Evolutionary conservation across 2,113 vertebrate genomes (phyloP).

Genomic region (Grammomys dolichurus): DNA sequence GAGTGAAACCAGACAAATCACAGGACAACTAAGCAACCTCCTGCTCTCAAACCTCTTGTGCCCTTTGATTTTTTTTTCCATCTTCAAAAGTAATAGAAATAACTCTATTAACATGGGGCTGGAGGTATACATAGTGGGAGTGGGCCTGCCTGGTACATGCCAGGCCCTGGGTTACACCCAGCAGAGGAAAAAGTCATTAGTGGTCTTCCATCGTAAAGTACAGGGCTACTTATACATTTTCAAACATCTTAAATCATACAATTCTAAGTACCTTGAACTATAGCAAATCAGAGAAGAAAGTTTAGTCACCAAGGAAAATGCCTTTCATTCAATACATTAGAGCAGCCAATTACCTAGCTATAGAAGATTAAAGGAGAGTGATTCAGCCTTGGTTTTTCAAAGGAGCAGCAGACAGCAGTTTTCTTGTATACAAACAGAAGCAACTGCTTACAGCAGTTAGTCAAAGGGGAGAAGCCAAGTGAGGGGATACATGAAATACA

Average conservation of each 20-base stretch:
- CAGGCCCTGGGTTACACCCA: neutral
- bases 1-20: neutral
- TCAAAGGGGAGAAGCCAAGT: conserved; percentile 24
- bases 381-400: conserved; percentile 23
- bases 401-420: neutral
- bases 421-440: neutral
- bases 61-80: neutral
- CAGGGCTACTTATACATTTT: neutral
- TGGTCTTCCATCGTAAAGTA: conserved; percentile 49
- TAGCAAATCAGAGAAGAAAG: neutral
- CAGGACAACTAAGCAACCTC: conserved; percentile 7
- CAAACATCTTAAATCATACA: conserved; percentile 5
- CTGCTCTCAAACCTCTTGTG: conserved; percentile 47
- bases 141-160: neutral
- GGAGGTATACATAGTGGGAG: neutral
- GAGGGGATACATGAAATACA: conserved; percentile 38
- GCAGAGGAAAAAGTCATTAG: too few species aligned
- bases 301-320: conserved; percentile 2
- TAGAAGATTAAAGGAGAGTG: neutral
- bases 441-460: conserved; percentile 19
- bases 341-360: neutral
- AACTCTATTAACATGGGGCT: neutral
- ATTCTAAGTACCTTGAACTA: neutral
- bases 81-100: conserved; percentile 35
- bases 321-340: neutral